Conservation (phyloP, 1,140 invertebrate genomes). For the Cherax destructor region DNA sequence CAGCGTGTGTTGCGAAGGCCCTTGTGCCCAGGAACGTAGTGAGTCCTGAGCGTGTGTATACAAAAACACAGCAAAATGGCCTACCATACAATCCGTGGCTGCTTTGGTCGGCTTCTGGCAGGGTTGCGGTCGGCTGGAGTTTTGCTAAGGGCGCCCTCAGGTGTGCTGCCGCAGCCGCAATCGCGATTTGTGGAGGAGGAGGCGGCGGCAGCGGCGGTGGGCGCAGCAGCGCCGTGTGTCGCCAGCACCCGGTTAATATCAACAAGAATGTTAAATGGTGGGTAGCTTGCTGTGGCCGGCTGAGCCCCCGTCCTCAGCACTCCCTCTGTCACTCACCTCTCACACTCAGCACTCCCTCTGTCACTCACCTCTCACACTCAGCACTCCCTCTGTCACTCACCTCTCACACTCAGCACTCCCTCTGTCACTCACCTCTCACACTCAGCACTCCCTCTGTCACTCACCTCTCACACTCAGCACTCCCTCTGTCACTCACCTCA, state of each 20-base stretch:
- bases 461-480: constrained; percentile 13
- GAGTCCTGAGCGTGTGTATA: constrained; percentile 49
- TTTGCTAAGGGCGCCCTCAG: neutral
- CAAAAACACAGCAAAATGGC: constrained; percentile 45
- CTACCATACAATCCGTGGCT: constrained; percentile 52
- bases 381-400: constrained; percentile 32
- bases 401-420: neutral
- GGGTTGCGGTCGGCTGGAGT: neutral
- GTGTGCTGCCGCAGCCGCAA: neutral
- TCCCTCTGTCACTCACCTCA: no score
- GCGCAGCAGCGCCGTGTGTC: constrained; percentile 22
- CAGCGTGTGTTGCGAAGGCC: neutral
- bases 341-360: neutral
- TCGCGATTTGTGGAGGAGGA: no score
- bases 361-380: constrained; percentile 20
- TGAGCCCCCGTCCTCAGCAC: neutral
- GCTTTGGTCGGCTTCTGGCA: constrained; percentile 30
- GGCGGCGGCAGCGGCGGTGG: neutral
- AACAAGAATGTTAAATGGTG: constrained; percentile 55
- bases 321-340: constrained; percentile 30
- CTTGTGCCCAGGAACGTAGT: constrained; percentile 36
- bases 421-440: constrained; percentile 42
- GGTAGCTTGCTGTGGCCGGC: constrained; percentile 12
- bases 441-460: constrained; percentile 18
- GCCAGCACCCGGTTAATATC: constrained; percentile 31